A percentile compares a stretch with the other conserved stretches of the same genome.
phyloP scores from a whole-genome alignment of 2,113 vertebrate genomes.

The Martes martes region DNA sequence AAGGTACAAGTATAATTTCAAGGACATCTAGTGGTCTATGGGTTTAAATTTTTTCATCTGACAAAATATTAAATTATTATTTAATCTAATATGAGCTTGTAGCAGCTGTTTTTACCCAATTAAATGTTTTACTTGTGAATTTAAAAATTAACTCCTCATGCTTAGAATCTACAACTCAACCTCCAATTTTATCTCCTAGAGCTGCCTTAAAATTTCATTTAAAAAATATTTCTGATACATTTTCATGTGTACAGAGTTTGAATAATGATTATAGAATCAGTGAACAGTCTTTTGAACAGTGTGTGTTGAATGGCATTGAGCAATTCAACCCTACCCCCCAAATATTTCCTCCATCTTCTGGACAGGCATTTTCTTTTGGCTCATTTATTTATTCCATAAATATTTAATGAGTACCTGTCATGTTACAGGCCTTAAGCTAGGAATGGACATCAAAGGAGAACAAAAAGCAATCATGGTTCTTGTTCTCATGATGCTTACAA shows the following conservation, averaged over 20 bases:
- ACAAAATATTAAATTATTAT: slow-evolving; percentile 6
- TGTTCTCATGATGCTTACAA: background rate
- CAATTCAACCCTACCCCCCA: background rate
- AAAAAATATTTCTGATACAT: background rate
- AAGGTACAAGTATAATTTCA: slow-evolving; percentile 34
- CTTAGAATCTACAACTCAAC: background rate
- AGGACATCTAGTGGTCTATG: background rate
- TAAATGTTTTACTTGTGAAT: slow-evolving; percentile 17
- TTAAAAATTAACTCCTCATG: background rate
- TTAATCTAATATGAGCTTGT: background rate
- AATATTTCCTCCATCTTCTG: background rate
- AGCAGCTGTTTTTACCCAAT: background rate
- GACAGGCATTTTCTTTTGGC: background rate
- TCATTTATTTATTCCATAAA: background rate
- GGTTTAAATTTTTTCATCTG: background rate
- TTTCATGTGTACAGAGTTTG: background rate
- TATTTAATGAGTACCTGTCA: background rate
- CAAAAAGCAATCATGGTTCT: background rate
- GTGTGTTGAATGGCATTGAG: background rate
- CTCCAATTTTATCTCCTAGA: background rate
- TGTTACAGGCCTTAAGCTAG: background rate
- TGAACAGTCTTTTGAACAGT: background rate
- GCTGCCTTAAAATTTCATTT: background rate
- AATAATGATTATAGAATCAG: background rate
- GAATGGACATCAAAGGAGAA: background rate